These are phyloP conservation scores for Acleris cristana DNA, from an alignment of 2,888 invertebrate genomes.

Conservation along the genomic window DNA sequence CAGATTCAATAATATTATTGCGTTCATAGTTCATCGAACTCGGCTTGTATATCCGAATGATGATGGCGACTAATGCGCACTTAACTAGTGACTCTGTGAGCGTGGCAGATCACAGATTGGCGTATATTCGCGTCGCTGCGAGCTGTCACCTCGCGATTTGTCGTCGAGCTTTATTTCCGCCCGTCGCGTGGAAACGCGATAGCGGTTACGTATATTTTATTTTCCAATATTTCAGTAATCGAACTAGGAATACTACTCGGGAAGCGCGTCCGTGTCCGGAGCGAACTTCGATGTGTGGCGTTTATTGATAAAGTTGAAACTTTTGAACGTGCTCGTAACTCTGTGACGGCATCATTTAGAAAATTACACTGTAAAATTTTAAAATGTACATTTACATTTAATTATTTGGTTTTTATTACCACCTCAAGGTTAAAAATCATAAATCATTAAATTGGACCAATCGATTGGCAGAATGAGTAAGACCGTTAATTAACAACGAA, in stretches of 20 bases:
- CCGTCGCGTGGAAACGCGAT: conserved; percentile 76
- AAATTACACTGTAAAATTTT: no score
- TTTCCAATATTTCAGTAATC: conserved; percentile 64
- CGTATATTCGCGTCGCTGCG: conserved; percentile 2
- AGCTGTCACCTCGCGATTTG: conserved; percentile 50
- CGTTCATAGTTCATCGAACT: neutral
- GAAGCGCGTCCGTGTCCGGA: conserved; percentile 48
- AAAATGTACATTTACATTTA: no score
- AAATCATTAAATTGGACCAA: no score
- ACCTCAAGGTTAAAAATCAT: no score
- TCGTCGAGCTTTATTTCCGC: conserved; percentile 78
- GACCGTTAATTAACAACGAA: no score
- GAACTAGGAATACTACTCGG: conserved; percentile 66
- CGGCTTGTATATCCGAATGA: conserved; percentile 3
- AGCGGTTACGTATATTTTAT: conserved; percentile 68
- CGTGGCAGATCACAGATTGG: conserved; percentile 15
- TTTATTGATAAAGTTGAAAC: conserved; percentile 42
- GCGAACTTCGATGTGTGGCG: conserved; percentile 13
- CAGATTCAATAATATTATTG: neutral
- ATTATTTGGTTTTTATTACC: no score
- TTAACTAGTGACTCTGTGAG: neutral
- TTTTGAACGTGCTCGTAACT: conserved; percentile 8
- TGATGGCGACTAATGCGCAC: conserved; percentile 15
- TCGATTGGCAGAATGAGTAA: no score
- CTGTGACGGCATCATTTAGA: neutral